These are phyloP conservation scores for Hylia prasina DNA, from an alignment of 2,113 vertebrate genomes.

Conservation along the genomic window DNA sequence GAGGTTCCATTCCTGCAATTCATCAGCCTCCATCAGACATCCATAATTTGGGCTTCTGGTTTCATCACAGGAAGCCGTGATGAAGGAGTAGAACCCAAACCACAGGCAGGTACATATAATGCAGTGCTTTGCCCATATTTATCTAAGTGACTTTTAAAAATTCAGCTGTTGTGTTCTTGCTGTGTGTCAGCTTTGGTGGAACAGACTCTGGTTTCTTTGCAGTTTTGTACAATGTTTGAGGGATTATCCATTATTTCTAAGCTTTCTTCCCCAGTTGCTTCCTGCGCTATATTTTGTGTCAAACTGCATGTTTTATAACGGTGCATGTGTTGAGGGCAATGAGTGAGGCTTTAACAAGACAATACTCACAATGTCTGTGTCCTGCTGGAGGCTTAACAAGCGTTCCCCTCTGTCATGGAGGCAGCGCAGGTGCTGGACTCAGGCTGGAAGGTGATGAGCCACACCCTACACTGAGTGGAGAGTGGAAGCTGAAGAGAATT, in stretches of 20 bases:
- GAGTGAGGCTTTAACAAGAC: background rate
- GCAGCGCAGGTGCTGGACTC: background rate
- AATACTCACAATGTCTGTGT: background rate
- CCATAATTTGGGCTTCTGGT: background rate
- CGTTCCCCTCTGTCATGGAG: background rate
- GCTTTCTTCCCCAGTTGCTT: background rate
- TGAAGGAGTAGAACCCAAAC: background rate
- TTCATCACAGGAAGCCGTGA: background rate
- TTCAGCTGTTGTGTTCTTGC: background rate
- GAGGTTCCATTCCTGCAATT: background rate
- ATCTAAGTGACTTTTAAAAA: background rate
- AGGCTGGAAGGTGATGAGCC: background rate
- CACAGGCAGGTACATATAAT: accelerated
- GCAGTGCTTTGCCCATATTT: background rate
- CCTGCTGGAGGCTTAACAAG: background rate
- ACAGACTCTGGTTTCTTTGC: background rate
- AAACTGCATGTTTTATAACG: background rate
- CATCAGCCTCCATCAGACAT: background rate
- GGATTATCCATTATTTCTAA: background rate
- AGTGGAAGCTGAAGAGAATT: background rate
- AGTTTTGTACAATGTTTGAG: background rate
- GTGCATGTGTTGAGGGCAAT: accelerated
- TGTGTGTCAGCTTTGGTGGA: background rate
- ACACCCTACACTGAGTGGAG: accelerated
- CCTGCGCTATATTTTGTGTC: background rate